These are phyloP conservation scores for Podabrus alpinus DNA, from an alignment of 2,888 invertebrate species.

Conservation along the genomic window DNA sequence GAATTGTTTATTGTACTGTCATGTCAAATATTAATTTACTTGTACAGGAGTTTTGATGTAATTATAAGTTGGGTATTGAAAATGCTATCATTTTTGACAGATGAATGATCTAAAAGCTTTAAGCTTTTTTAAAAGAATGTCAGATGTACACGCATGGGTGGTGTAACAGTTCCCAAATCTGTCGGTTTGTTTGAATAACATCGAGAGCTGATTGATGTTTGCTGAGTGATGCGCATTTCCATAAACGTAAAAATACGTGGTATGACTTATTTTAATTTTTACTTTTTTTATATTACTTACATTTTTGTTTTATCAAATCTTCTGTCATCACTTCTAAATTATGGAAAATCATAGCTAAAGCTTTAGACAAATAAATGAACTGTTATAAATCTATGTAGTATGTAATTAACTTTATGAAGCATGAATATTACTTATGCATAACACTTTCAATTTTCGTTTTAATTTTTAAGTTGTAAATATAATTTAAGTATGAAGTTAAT, in stretches of 20 bases:
- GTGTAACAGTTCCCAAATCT: slow-evolving; percentile 30
- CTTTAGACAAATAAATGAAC: background rate
- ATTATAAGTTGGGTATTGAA: background rate
- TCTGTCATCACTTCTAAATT: too few relatives aligned
- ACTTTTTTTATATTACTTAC: background rate
- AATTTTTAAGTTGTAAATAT: background rate
- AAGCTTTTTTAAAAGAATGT: slow-evolving; percentile 15
- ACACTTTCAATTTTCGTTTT: slow-evolving; percentile 16
- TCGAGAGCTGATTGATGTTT: slow-evolving; percentile 21
- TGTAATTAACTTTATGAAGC: slow-evolving; percentile 29
- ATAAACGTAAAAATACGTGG: slow-evolving; percentile 23
- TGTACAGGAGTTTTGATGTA: slow-evolving; percentile 2
- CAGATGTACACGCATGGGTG: slow-evolving; percentile 19
- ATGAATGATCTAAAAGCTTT: slow-evolving; percentile 9
- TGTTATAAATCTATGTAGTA: background rate
- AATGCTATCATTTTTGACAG: slow-evolving; percentile 5
- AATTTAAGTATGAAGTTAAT: background rate
- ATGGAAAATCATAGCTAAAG: too few relatives aligned
- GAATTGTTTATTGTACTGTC: slow-evolving; percentile 4
- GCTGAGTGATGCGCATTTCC: slow-evolving; percentile 26
- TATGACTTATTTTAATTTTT: background rate
- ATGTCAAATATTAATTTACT: slow-evolving; percentile 12
- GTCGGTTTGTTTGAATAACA: slow-evolving; percentile 29
- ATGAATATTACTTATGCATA: slow-evolving; percentile 19
- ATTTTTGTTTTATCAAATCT: background rate